Base-by-base conservation (phyloP, 2,888 invertebrate species). In the Polyommatus iphigenia region DNA sequence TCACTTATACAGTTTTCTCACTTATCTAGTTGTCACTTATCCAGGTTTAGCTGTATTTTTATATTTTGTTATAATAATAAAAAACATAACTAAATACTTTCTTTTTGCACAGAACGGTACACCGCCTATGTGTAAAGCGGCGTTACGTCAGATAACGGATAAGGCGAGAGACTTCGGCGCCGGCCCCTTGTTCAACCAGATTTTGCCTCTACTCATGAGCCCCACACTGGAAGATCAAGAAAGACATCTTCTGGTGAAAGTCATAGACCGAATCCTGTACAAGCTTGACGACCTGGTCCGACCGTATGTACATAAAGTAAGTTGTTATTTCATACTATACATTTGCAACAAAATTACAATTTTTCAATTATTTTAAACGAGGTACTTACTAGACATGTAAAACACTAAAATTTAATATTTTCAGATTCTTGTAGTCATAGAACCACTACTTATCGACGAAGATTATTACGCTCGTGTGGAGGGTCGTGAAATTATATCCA, bases 381-480 rank as follows among this genome's bases (percentile, higher is more conserved):
- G 20, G 6, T 59, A 24, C 62, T 62, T 62, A 6, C 29, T 15
- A 67, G 6, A 29, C 15, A 13, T 15, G 15, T 67, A 6, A 29
- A 15, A 67, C 13, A 62, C 20, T 24, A 67, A 24, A 67, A 32
- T 67, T 15, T 15, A 15, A 5, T 67, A 15, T 67, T 67, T 72
- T 57, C 85, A 96, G 96, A 99, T 99, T 88, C 95, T 99, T 81
- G 99, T 99, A 20, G 99, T 99, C 5, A 99, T 99, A 88, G 99
- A 99, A 92, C 99, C 99, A 0, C 94, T 99, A 81, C 95, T 99
- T 67, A 99, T 99, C 88, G 99, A 99, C 90, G 99, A 99, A 95
- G 99, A 99, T 91, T 99, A 99, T 92, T 99, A 99, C 89, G 99
- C 99, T 41, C 97, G 99, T 88, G 99, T 99, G 10, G 99, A 99